phyloP scores from a whole-genome alignment of 2,888 invertebrate species.

The Pyrrhia umbra region DNA sequence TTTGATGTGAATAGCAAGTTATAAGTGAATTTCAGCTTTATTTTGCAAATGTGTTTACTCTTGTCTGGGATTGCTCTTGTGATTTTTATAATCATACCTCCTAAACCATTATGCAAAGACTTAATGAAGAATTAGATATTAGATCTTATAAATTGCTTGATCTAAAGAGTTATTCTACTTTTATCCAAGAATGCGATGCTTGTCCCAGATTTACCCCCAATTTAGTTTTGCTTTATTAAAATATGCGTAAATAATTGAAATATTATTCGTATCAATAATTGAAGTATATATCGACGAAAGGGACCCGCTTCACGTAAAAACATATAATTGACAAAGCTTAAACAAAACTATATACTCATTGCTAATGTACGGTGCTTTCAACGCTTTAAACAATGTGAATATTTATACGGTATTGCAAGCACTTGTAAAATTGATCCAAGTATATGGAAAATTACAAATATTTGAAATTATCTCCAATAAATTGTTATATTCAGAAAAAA shows the following conservation, averaged over 20 bases:
- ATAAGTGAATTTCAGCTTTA: constrained; percentile 70
- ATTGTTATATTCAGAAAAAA: neutral
- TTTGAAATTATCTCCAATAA: neutral
- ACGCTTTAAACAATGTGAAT: constrained; percentile 47
- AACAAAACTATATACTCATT: constrained; percentile 37
- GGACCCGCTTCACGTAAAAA: constrained; percentile 38
- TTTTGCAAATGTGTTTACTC: constrained; percentile 77
- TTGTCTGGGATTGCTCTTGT: constrained; percentile 76
- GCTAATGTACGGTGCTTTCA: constrained; percentile 58
- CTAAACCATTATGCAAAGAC: constrained; percentile 51
- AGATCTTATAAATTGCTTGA: constrained; percentile 69
- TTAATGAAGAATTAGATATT: constrained; percentile 58
- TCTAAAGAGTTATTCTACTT: constrained; percentile 59
- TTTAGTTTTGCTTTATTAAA: constrained; percentile 68
- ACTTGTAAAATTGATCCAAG: constrained; percentile 2
- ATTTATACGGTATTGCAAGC: constrained; percentile 10
- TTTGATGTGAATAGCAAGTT: constrained; percentile 68
- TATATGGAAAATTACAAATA: neutral
- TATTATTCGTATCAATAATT: constrained; percentile 1
- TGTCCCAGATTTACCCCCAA: constrained; percentile 70
- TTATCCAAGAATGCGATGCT: constrained; percentile 82
- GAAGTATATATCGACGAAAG: constrained; percentile 8
- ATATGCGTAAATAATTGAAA: constrained; percentile 20
- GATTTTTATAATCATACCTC: constrained; percentile 47
- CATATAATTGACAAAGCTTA: constrained; percentile 34